Evolutionary conservation across 2,797 vertebrate species (phyloP).

Genomic region (Meda fulgida): DNA sequence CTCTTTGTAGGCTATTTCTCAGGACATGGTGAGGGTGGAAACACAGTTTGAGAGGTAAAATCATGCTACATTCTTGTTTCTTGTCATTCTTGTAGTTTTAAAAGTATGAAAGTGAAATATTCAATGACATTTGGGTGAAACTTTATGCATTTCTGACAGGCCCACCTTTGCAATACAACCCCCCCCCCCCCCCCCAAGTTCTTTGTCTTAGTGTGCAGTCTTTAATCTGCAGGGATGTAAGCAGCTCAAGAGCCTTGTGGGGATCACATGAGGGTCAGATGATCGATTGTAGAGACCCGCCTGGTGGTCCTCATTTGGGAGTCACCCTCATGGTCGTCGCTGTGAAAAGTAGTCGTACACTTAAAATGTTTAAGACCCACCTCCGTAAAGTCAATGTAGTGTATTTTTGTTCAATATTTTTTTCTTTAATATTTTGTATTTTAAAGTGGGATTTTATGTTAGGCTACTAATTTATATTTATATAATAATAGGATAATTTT

Average conservation of each 20-base stretch:
- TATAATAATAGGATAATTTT: too few species aligned
- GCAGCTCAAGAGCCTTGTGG: conserved; percentile 45
- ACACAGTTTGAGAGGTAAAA: not conserved
- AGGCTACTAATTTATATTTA: too few species aligned
- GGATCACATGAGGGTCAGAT: conserved; percentile 68
- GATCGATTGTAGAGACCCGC: conserved; percentile 25
- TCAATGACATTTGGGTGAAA: not conserved
- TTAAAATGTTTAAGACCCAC: too few species aligned
- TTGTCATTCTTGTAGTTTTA: too few species aligned
- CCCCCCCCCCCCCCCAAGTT: too few species aligned
- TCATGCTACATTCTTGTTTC: not conserved
- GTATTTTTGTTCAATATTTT: too few species aligned
- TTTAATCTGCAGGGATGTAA: conserved; percentile 32
- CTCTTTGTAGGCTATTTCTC: conserved; percentile 2
- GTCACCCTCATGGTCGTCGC: too few species aligned
- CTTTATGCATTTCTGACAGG: not conserved
- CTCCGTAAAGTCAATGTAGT: too few species aligned
- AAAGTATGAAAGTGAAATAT: not conserved
- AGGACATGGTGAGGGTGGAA: not conserved
- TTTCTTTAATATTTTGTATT: too few species aligned
- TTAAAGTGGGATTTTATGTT: too few species aligned
- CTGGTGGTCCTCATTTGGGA: not conserved
- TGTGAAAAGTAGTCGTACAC: too few species aligned
- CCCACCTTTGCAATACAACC: not conserved
- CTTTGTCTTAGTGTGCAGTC: not conserved